These are phyloP conservation scores for Octopus sinensis DNA, from an alignment of 1,140 invertebrate genomes.

Conservation along the genomic window DNA sequence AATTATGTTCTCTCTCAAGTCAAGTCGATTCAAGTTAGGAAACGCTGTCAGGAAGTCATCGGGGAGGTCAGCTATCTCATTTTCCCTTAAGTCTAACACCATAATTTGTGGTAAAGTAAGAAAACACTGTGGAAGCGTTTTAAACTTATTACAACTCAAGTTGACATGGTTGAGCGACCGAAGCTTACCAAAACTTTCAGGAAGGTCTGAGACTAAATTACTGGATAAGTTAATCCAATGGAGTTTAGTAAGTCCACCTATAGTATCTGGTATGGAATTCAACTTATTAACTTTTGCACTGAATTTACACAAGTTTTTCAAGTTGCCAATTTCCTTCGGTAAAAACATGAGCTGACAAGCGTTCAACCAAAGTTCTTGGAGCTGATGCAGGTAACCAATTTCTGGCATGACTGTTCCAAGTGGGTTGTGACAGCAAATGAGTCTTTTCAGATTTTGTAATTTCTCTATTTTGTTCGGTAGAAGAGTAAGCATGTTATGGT, in stretches of 20 bases:
- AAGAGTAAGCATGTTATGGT: slow-evolving; percentile 51
- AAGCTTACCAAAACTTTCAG: slow-evolving; percentile 37
- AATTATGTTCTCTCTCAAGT: slow-evolving; percentile 46
- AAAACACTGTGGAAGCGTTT: slow-evolving; percentile 41
- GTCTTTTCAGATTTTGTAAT: slow-evolving; percentile 40
- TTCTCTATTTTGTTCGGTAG: slow-evolving; percentile 41
- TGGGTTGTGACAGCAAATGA: slow-evolving; percentile 48
- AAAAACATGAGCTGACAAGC: slow-evolving; percentile 41
- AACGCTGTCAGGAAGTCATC: slow-evolving; percentile 46
- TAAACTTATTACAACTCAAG: slow-evolving; percentile 45
- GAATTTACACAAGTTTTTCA: slow-evolving; percentile 43
- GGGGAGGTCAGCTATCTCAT: slow-evolving; percentile 35
- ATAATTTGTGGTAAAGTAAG: slow-evolving; percentile 34
- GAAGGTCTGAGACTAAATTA: slow-evolving; percentile 44
- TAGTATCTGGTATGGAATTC: slow-evolving; percentile 33
- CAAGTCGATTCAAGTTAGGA: slow-evolving; percentile 44
- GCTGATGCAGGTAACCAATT: slow-evolving; percentile 37
- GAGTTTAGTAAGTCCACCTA: slow-evolving; percentile 37
- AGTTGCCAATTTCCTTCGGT: slow-evolving; percentile 41
- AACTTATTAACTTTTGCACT: slow-evolving; percentile 44
- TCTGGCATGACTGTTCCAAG: slow-evolving; percentile 40
- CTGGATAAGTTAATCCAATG: slow-evolving; percentile 48
- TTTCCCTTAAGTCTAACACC: slow-evolving; percentile 39
- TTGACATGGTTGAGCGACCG: slow-evolving; percentile 43
- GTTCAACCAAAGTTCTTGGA: slow-evolving; percentile 48